Conservation (phyloP, 2,113 vertebrate species). For the Ageneiosus marmoratus region DNA sequence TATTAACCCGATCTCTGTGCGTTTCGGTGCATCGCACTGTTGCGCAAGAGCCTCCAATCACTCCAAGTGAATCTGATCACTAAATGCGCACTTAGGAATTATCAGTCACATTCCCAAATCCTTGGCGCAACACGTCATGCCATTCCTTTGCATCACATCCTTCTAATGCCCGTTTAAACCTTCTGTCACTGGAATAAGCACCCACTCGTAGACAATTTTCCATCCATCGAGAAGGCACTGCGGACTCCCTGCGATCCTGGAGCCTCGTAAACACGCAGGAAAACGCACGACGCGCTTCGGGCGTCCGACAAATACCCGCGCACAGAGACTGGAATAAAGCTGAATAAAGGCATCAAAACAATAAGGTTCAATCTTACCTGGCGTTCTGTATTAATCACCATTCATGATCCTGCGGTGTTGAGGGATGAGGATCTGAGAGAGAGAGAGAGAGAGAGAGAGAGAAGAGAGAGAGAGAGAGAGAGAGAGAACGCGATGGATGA, state of each 20-base stretch:
- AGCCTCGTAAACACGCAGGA: neutral
- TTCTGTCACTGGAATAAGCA: neutral
- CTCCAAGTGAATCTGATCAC: no score
- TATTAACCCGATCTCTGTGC: neutral
- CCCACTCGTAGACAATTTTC: neutral
- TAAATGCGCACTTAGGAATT: slow-evolving; percentile 6
- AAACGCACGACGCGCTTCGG: neutral
- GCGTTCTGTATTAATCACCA: slow-evolving; percentile 25
- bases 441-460: neutral
- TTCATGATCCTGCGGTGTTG: slow-evolving; percentile 41
- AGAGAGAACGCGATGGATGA: neutral
- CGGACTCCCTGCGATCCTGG: neutral
- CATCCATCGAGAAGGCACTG: neutral
- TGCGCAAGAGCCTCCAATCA: neutral
- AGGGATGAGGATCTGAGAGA: neutral
- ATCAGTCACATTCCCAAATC: slow-evolving; percentile 1
- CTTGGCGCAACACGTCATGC: slow-evolving; percentile 5
- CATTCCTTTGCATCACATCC: slow-evolving; percentile 12
- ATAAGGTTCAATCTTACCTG: slow-evolving; percentile 39
- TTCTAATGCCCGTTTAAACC: neutral
- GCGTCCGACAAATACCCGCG: neutral
- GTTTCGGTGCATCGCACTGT: neutral
- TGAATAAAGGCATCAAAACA: neutral
- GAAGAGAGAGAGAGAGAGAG: neutral
- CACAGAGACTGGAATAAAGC: neutral